Percentiles rank a stretch among this genome's conserved stretches.
These are phyloP conservation scores for Gavia stellata DNA, from an alignment of 2,113 vertebrate genomes.

Conservation along the genomic window DNA sequence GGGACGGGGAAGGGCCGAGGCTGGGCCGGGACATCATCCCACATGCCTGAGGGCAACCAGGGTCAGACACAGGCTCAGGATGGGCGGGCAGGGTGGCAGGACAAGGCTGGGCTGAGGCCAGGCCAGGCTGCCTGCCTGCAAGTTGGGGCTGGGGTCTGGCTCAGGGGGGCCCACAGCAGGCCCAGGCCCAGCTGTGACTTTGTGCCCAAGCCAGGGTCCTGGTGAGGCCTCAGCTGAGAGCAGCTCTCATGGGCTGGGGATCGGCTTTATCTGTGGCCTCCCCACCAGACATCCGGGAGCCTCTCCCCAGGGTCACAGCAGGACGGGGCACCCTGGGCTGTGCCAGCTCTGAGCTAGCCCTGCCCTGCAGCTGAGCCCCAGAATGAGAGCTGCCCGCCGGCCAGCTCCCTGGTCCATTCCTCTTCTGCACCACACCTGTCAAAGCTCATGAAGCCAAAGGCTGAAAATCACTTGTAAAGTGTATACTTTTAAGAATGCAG, in stretches of 20 bases:
- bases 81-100: accelerated
- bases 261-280: neutral
- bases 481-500: neutral
- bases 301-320: neutral
- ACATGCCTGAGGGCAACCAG: neutral
- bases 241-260: neutral
- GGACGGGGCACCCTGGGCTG: neutral
- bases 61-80: neutral
- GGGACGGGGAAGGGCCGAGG: neutral
- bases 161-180: neutral
- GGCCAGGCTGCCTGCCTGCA: accelerated
- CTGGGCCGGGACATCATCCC: accelerated
- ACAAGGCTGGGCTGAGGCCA: neutral
- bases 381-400: accelerated
- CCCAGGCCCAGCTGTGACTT: neutral
- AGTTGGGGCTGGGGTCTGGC: accelerated
- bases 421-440: neutral
- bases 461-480: neutral
- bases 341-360: neutral
- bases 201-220: neutral
- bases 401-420: neutral
- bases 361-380: neutral
- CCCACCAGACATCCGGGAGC: accelerated
- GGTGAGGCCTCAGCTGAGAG: neutral
- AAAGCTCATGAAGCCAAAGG: neutral